Evolutionary conservation across 2,113 vertebrate genomes (phyloP), one percentile per base, ranked within the genome.

Genomic region (Shinisaurus crocodilurus): DNA sequence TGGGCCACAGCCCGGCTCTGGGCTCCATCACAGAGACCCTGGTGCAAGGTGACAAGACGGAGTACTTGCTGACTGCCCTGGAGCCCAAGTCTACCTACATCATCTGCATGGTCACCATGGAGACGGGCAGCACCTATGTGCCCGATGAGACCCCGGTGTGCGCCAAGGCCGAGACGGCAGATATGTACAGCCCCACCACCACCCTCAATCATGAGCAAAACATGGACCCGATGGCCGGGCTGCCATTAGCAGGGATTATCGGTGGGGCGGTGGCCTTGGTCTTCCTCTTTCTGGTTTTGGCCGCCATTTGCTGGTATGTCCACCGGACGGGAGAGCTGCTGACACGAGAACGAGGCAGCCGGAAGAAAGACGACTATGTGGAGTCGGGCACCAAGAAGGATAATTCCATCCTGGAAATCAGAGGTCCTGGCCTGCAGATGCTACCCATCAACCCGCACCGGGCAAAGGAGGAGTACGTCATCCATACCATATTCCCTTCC

Each of bases 331-430:
- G 98, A 6, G 97, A 98, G 92, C 95, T 98, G 90, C 97, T 98
- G 81, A 92, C 96, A 13, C 97, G 94, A 82, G 98, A 98, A 72
- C 96, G 98, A 75, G 97, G 98, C 88, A 97, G 94, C 91, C 98
- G 98, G 91, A 97, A 93, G 91, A 98, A 98, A 89, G 98, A 98
- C 2, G 98, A 98, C 94, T 99, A 99, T 57, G 96, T 99, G 86
- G 98, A 99, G 93, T 98, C 98, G 0, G 98, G 98, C 92, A 99
- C 98, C 89, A 99, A 99, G 96, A 99, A 99, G 94, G 98, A 99
- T 91, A 99, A 98, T 90, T 98, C 98, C 86, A 99, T 99, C 86
- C 96, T 99, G 93, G 98, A 99, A 94, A 98, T 99, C 91, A 97
- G 97, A 7, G 97, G 98, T 32, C 98, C 98, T 0, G 98, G 98